A percentile compares a stretch with the other conserved stretches of the same genome.
These are phyloP conservation scores for Dinomys branickii DNA, from an alignment of 2,113 vertebrate genomes.

Conservation along the genomic window DNA sequence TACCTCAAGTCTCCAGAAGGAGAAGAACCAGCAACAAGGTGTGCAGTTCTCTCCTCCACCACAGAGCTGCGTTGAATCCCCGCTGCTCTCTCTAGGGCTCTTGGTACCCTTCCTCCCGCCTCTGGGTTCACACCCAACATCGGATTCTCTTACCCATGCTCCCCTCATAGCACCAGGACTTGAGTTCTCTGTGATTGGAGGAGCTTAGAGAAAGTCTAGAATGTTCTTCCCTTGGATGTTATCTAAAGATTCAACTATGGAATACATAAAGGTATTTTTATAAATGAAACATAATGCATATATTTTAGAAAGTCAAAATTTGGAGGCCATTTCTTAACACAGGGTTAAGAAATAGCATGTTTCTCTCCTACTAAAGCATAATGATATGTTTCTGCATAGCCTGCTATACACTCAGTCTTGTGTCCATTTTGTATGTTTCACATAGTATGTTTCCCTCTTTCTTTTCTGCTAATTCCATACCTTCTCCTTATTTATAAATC, in stretches of 20 bases:
- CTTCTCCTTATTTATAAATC: neutral
- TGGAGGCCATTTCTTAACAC: neutral
- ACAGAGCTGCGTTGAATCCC: neutral
- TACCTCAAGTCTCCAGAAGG: neutral
- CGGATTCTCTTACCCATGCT: neutral
- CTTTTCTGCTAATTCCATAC: neutral
- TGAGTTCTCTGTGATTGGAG: neutral
- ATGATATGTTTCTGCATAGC: too few relatives aligned
- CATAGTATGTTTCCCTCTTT: neutral
- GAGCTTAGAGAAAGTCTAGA: neutral
- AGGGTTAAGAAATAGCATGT: neutral
- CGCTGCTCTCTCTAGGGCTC: neutral
- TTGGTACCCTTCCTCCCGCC: rapidly evolving
- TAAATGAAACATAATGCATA: neutral
- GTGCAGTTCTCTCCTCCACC: neutral
- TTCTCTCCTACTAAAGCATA: too few relatives aligned
- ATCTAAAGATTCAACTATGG: neutral
- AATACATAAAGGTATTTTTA: neutral
- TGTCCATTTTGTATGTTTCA: neutral
- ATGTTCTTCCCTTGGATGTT: neutral
- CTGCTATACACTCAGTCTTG: neutral
- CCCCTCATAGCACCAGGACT: neutral
- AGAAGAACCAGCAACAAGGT: neutral
- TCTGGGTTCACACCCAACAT: neutral
- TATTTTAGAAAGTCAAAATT: neutral